Evolutionary conservation across 2,888 invertebrate species (phyloP).

Genomic region (Oeneis ivallda): DNA sequence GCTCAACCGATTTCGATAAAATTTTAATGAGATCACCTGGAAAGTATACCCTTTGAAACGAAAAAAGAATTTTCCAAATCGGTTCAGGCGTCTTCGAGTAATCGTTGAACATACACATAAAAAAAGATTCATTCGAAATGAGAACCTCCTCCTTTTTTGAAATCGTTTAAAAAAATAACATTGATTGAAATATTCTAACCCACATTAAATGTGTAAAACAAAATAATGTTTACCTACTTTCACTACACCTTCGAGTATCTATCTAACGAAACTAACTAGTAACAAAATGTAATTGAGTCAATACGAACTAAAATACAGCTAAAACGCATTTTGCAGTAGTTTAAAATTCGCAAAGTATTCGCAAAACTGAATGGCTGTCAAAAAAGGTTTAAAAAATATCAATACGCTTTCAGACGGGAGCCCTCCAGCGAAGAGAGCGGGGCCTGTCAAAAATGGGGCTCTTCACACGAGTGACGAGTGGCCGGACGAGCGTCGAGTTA

Average conservation of each 20-base stretch:
- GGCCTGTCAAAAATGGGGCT: conserved; percentile 65
- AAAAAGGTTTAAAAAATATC: conserved; percentile 24
- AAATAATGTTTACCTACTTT: not conserved
- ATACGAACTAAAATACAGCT: conserved; percentile 8
- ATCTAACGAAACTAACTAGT: not conserved
- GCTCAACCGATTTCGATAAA: too few species aligned
- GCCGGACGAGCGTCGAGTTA: conserved; percentile 53
- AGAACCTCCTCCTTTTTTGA: too few species aligned
- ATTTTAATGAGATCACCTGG: too few species aligned
- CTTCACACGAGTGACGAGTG: conserved; percentile 60
- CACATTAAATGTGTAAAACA: not conserved
- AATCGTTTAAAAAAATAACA: too few species aligned
- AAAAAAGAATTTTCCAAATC: too few species aligned
- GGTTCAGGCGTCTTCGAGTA: too few species aligned
- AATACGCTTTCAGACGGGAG: conserved; percentile 56
- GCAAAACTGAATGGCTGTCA: conserved; percentile 14
- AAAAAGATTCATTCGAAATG: too few species aligned
- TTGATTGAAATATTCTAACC: not conserved
- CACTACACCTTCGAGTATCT: not conserved
- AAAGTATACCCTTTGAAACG: too few species aligned
- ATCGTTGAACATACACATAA: too few species aligned
- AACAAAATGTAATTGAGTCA: conserved; percentile 1
- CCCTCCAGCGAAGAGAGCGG: conserved; percentile 55
- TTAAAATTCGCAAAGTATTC: conserved; percentile 18
- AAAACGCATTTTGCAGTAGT: conserved; percentile 15